Conservation (phyloP, 2,113 vertebrate genomes). For the Pelecanoides urinatrix region DNA sequence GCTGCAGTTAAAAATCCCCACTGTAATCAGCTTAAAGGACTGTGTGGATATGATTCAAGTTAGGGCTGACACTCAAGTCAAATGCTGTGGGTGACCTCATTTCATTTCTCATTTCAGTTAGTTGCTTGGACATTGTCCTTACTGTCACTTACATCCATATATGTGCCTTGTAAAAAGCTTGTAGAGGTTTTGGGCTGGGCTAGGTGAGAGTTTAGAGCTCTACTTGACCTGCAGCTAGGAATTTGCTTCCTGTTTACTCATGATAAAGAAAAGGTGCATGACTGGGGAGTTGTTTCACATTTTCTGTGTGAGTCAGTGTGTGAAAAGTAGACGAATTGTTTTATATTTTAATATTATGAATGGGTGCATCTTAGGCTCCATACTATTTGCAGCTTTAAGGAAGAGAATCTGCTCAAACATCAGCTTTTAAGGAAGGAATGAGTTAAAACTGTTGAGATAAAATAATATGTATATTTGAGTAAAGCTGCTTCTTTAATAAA, state of each 20-base stretch:
- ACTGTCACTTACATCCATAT: background rate
- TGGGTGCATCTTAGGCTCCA: background rate
- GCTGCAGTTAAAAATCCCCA: constrained; percentile 5
- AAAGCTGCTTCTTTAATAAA: background rate
- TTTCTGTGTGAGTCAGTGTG: background rate
- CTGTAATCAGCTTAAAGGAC: constrained; percentile 36
- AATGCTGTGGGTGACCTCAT: background rate
- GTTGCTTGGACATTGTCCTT: background rate
- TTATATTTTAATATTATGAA: background rate
- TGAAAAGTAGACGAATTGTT: background rate
- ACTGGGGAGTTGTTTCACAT: background rate
- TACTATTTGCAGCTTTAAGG: background rate
- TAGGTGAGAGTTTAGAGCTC: background rate
- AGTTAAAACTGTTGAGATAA: background rate
- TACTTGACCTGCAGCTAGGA: background rate
- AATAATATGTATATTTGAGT: background rate
- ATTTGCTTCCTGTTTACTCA: background rate
- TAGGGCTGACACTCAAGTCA: background rate
- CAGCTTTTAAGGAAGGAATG: background rate
- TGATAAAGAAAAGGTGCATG: background rate
- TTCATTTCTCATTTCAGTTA: background rate
- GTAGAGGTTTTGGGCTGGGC: background rate
- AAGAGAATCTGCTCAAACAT: background rate
- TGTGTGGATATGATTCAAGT: background rate
- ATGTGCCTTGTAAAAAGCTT: background rate